Base-by-base conservation (phyloP, 2,113 vertebrate genomes). In the Rostratula benghalensis region DNA sequence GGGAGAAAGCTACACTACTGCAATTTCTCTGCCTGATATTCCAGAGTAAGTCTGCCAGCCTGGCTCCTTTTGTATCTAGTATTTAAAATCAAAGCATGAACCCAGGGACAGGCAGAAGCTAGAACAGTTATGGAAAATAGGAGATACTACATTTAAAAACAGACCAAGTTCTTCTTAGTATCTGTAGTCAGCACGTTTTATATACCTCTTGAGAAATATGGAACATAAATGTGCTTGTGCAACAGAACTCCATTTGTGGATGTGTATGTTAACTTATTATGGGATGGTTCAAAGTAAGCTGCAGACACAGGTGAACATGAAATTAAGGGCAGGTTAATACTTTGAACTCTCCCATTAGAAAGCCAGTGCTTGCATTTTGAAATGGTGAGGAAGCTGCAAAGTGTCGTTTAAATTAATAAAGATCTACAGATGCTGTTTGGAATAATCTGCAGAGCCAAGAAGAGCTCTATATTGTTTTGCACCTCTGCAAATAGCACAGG, bases 271-370 rank as follows among this genome's bases (percentile, higher is more conserved):
- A 83, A 46, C 24, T 77, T 73, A 65, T 43, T 86, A 93, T 27
- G n/a, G 59, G 39, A 67, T 43, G 46, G 76, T 54, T 95, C 89
- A 86, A 92, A 90, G 95, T n/a, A 94, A 96, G 81, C 51, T 92
- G 87, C 86, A 95, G 63, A 54, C 56, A 80, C n/a, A 86, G 86
- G 23, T 74, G 91, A 89, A 97, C 95, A 83, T 9, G 5, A 87
- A 93, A 89, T 81, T 63, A 84, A 83, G 33, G 7, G 5, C 31
- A 78, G 43, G 56, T 60, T 90, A 83, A 24, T 59, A 70, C 69
- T 92, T 88, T 93, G 37, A 83, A 74, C n/a, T 94, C 54, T 92
- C 51, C 18, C 76, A 77, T 35, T n/a, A 48, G 41, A 95, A 95
- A 48, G 21, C 33, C 37, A 70, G 24, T 0, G 0, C 13, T 41